Conservation (phyloP, 92 coral and sea anemone species). For the Palythoa caribaeorum region DNA sequence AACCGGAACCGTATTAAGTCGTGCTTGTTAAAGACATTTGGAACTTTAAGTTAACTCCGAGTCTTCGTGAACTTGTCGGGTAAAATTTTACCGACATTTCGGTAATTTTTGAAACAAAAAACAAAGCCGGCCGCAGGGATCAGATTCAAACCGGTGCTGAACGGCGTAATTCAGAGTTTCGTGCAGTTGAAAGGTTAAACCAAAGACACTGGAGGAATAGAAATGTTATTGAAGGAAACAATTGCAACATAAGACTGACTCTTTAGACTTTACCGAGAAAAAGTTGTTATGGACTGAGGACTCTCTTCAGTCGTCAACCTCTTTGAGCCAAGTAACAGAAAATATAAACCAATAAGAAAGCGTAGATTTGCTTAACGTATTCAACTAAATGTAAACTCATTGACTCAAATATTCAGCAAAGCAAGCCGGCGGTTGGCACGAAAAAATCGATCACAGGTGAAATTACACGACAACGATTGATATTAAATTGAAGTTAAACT, state of each 20-base stretch:
- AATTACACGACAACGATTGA: background rate
- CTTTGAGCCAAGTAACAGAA: background rate
- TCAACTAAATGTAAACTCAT: conserved; percentile 1
- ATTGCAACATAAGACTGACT: background rate
- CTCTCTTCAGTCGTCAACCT: background rate
- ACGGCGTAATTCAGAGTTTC: background rate
- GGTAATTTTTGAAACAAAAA: background rate
- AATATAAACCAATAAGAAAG: conserved; percentile 17
- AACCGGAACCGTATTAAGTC: background rate
- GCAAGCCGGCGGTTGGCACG: background rate
- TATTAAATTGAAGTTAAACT: conserved; percentile 15
- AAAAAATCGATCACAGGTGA: background rate
- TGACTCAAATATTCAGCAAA: conserved; percentile 16
- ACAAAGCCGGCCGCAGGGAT: background rate
- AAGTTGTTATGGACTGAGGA: background rate
- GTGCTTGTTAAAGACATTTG: background rate
- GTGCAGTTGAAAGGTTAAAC: background rate
- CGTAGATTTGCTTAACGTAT: conserved; percentile 14
- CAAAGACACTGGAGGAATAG: background rate
- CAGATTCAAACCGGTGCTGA: background rate
- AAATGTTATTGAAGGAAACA: background rate
- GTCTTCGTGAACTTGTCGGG: background rate
- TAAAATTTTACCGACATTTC: background rate
- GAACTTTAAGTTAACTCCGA: background rate
- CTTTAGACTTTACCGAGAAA: background rate